Evolutionary conservation across 2,797 vertebrate species (phyloP).

Genomic region (Myioborus melanocephalus): DNA sequence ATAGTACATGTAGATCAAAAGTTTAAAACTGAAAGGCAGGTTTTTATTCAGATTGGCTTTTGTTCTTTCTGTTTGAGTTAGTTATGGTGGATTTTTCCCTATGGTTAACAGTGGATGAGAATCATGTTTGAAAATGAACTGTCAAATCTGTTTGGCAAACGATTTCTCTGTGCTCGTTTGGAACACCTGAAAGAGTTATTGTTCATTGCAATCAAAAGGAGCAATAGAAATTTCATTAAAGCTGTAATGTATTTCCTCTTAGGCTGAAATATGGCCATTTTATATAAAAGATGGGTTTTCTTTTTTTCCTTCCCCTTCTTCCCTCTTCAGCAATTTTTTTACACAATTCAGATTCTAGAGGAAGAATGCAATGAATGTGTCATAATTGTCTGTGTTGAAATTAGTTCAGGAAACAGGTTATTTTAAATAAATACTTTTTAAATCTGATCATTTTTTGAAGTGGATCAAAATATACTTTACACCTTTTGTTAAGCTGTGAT

Average conservation of each 20-base stretch:
- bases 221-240: neutral
- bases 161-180: neutral
- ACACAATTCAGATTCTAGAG: neutral
- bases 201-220: neutral
- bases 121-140: neutral
- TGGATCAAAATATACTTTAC: neutral
- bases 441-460: neutral
- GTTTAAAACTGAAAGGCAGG: neutral
- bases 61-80: neutral
- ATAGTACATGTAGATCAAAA: neutral
- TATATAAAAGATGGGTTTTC: neutral
- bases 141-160: neutral
- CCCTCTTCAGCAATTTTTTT: neutral
- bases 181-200: neutral
- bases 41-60: neutral
- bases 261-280: neutral
- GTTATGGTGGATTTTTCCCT: neutral
- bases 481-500: neutral
- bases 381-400: neutral
- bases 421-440: neutral
- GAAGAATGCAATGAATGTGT: neutral
- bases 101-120: neutral
- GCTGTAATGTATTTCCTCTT: neutral
- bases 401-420: neutral
- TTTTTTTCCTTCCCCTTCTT: neutral